Evolutionary conservation across 1,140 invertebrate genomes (phyloP), one percentile per base, ranked within the genome.

Genomic region (Drosophila parabipectinata): DNA sequence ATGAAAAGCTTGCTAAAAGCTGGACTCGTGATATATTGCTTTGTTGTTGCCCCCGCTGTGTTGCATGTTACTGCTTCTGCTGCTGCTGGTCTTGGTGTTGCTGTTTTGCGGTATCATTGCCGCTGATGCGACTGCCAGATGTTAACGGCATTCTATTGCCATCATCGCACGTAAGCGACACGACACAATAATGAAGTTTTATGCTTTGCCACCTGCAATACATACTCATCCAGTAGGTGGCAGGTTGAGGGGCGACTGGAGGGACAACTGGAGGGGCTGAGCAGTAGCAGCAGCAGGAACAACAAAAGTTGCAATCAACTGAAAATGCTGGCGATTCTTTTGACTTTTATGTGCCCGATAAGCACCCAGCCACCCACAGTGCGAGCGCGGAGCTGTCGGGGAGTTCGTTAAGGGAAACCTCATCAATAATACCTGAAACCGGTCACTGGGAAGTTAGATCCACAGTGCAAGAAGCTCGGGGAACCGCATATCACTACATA

Each of bases 161-260:
- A 87, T 63, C 81, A 79, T 67, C 79, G 63, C 82, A 80, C 81
- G 77, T 87, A 87, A 82, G 79, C 83, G 67, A 87, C 82, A 84
- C 78, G 83, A 83, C 84, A 83, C 76, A 79, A 88, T 88, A 87
- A 88, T 88, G 83, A 88, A 88, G 83, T 88, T 88, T 88, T 88
- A 88, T 88, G 83, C 84, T 88, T 88, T 88, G 72, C 74, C 83
- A 88, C 83, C 83, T 88, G 79, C 75, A 81, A 57, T 47, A 62
- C 10, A 50, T 6, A 57, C 18, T 37, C 24, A 55, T 51, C 44
- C 4, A 15, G 2, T 15, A 18, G 12, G 26, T 37, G 34, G 12
- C 10, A n/a, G 34, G 12, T 12, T n/a, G 34, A n/a, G 47, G 44
- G 72, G 37, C 52, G 21, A 18, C 51, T 51, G 52, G 21, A 21